Base-by-base conservation (phyloP, 1,140 invertebrate species). In the Globodera rostochiensis region DNA sequence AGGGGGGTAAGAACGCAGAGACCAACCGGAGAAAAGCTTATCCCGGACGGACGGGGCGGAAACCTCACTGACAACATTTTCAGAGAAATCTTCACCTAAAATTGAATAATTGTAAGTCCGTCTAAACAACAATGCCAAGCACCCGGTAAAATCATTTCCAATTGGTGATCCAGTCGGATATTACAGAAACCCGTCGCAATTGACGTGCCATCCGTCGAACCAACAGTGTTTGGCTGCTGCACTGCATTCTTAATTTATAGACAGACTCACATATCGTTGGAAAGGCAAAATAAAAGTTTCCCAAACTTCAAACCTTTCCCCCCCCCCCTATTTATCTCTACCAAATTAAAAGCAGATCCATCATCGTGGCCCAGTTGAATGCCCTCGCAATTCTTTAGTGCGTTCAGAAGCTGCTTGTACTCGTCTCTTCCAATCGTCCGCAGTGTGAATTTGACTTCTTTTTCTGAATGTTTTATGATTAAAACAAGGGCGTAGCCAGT, bases 71-170 rank as follows among this genome's bases (percentile, higher is more conserved):
- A 25, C 21, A 15, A 19, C 53, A 76, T 64, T 64, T 25, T 66
- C 67, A 7, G n/a, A 66, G 47, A 13, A n/a, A 21, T 46, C 19
- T 5, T 69, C 66, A 4, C n/a, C 53, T 46, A 25, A 53, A 19
- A 49, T 11, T 36, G 36, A 36, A 36, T 36, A 36, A 36, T 36
- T 36, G 36, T 3, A 36, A 36, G 36, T 36, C 36, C 36, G 36
- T 36, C n/a, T 11, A 45, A 53, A 50, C 53, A 53, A 19, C 45
- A 49, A 80, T 53, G n/a, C 79, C 81, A 45, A 81, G 77, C 21
- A 49, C 90, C 87, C 1, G 89, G 87, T 8, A 86, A 53, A 77
- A 88, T 88, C 87, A 88, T 89, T 70, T 87, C 89, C 11, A 88
- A 53, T 47, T 88, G 82, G 67, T 88, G 87, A 73, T 88, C 79